Base-by-base conservation (phyloP, 2,113 vertebrate genomes). In the Tiliqua scincoides region DNA sequence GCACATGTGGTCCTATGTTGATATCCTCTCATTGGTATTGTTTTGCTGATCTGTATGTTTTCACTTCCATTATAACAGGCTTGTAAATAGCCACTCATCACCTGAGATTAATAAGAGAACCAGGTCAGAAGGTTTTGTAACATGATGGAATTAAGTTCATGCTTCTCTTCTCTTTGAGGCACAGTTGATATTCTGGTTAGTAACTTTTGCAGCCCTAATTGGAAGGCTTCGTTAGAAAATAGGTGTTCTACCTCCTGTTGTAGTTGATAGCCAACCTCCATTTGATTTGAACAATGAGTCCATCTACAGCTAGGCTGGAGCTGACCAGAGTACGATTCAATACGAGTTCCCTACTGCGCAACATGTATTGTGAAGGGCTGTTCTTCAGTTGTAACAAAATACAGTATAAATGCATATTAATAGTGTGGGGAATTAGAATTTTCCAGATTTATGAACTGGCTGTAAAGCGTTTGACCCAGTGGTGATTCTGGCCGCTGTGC, bases 351-450 rank as follows among this genome's bases (percentile, higher is more conserved):
- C 12, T 54, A 15, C 20, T 57, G 25, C 23, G 23, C 2, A 40
- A 9, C 6, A 48, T 0, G 0, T 1, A 52, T 11, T n/a, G 27
- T 15, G 43, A 27, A 2, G 10, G 15, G 3, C 61, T 0, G 0
- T 1, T 88, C 37, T 87, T 27, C 57, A 61, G 4, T 32, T 63
- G 62, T 79, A 62, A 62, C 4, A 25, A 1, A 73, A 37, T 23
- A 65, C 63, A 11, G 2, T 23, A 21, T 73, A 25, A 2, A 27
- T 35, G 40, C 0, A 15, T 65, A 7, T 3, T 30, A 61, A 27
- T 78, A 0, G 48, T 40, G 17, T 81, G 80, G 79, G 82, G 85
- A 67, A 70, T 57, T 52, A 14, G 18, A 2, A 1, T 83, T 3
- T 0, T 57, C 75, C 9, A 54, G 1, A 10, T 52, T 18, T 37